Conservation (phyloP, 2,797 vertebrate species). For the Phalanger gymnotis region DNA sequence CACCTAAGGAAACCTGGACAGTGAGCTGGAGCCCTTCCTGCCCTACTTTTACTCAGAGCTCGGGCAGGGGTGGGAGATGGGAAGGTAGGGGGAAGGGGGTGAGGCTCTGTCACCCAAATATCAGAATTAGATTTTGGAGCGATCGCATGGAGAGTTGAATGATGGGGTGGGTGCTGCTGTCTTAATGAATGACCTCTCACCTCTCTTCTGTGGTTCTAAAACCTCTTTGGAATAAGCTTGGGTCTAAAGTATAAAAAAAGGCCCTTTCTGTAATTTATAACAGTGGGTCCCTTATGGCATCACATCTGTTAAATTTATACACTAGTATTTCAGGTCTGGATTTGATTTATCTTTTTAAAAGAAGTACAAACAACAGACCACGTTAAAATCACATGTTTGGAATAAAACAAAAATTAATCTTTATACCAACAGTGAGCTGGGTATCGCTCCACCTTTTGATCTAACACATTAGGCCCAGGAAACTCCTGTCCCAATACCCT, state of each 20-base stretch:
- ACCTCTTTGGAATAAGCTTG: conserved; percentile 73
- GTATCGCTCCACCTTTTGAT: conserved; percentile 52
- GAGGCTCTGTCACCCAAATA: conserved; percentile 63
- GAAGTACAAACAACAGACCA: conserved; percentile 73
- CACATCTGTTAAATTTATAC: conserved; percentile 82
- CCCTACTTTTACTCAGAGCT: conserved; percentile 82
- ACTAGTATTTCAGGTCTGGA: conserved; percentile 77
- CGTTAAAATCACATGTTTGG: conserved; percentile 71
- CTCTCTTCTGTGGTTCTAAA: conserved; percentile 56
- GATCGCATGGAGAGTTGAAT: conserved; percentile 74
- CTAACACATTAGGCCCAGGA: conserved; percentile 37
- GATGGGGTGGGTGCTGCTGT: conserved; percentile 74
- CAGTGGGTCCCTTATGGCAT: conserved; percentile 80
- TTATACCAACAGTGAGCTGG: conserved; percentile 57
- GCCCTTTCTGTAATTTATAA: conserved; percentile 82
- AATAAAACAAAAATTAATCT: conserved; percentile 79
- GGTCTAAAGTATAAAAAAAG: conserved; percentile 76
- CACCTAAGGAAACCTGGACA: conserved; percentile 87
- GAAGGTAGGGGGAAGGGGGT: conserved; percentile 38
- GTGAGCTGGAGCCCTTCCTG: conserved; percentile 78
- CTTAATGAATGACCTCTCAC: conserved; percentile 64
- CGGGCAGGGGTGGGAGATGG: conserved; percentile 17
- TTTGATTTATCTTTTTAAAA: conserved; percentile 83
- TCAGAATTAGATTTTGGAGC: conserved; percentile 70
- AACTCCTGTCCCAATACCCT: neutral